Evolutionary conservation across 1,140 invertebrate species (phyloP), one percentile per base, ranked within the genome.

Genomic region (Metaphire vulgaris): DNA sequence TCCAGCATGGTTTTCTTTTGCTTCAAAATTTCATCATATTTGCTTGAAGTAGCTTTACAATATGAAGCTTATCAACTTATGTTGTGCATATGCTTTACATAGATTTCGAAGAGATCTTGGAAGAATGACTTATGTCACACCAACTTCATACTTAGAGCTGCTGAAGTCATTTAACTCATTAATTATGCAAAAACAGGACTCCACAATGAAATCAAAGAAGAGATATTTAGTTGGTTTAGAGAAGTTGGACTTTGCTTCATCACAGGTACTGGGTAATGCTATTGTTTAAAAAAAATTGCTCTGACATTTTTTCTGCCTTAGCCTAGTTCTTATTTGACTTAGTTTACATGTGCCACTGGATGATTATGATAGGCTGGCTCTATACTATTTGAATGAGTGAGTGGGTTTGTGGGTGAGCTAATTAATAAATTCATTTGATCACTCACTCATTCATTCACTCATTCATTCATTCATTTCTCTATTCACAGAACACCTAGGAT

Each of bases 111-210:
- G 88, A 67, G 87, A 89, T 73, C 88, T 89, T 2, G 90, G 90
- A 0, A 88, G 92, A 71, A 90, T 91, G 83, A 93, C 92, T 26
- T 96, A 96, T 81, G 90, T 96, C 15, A 96, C 95, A 0, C 94
- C 94, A 0, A 92, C 93, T 2, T 94, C 93, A 0, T 96, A 95
- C 84, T 88, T 96, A 64, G 92, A 95, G 85, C 87, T 96, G 31
- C 94, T 96, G 41, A 89, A 90, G 77, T 91, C 91, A 0, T 96
- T 94, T 82, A 91, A 91, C 28, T 88, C 88, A 0, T 85, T 96
- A 16, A 92, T 93, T 26, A 89, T 88, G 12, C 87, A 87, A 72
- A 95, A 94, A 83, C 93, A 95, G 84, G 88, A 90, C 74, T 92
- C 94, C 83, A 88, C 93, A 0, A 90, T 89, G 85, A 86, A 89